Evolutionary conservation across 2,888 invertebrate genomes (phyloP), one percentile per base, ranked within the genome.

Genomic region (Coenonympha arcania): DNA sequence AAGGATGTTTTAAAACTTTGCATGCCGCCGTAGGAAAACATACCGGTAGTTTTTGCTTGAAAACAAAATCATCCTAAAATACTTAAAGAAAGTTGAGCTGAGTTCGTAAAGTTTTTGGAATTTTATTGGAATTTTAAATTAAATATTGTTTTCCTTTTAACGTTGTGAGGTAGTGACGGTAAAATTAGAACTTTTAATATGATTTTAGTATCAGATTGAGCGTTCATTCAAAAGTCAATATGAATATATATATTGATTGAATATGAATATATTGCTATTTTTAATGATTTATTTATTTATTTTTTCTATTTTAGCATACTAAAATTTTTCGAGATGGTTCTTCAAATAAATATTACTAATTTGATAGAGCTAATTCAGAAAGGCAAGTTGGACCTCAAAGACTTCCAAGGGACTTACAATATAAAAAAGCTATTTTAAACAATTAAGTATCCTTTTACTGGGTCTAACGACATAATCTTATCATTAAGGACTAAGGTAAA

Each of bases 361-460:
- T n/a, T 9, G 39, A 24, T 9, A 39, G 8, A 2, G 8, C 15
- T 15, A 39, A 39, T 9, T 13, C 9, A 9, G 22, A 24, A 39
- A 22, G 22, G 8, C 39, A 39, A 39, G 15, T 15, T 24, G 8
- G 22, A 24, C 39, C 9, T 30, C n/a, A 1, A 9, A 1, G 24
- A 39, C 4, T 24, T 5, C 15, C 4, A 24, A 22, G 18, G 19
- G 1, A 11, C 18, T 41, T 41, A 31, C n/a, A n/a, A n/a, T 15
- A 42, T 42, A 30, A 18, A 28, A 30, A 19, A 11, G 28, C 2
- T 41, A 19, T 41, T 18, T 6, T 22, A 45, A 41, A 41, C 41
- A 41, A 45, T 45, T 37, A 45, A 45, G 65, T 31, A 50, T 50
- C 49, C 49, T 50, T 50, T 49, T 46, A 53, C 42, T 50, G 39